Conservation (phyloP, 2,113 vertebrate genomes). For the Stigmatopora argus region DNA sequence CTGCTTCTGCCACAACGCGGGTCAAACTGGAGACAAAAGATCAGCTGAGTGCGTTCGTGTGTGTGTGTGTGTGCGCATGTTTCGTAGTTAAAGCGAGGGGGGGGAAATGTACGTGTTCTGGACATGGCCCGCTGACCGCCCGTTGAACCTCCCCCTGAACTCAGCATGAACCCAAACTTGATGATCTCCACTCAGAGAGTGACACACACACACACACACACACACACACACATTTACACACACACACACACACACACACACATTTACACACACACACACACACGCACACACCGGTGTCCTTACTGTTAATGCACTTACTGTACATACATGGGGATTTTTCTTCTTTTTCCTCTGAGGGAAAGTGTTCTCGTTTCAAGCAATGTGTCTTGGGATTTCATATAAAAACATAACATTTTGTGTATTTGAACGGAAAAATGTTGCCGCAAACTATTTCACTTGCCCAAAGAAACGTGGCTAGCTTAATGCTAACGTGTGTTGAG, state of each 20-base stretch:
- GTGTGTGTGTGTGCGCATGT: conserved; percentile 8
- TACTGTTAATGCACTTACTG: background rate
- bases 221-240: conserved; percentile 16
- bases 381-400: too few species aligned
- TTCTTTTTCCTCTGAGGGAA: background rate
- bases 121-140: conserved; percentile 66
- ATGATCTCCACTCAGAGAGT: conserved; percentile 63
- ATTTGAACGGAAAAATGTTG: background rate
- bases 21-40: conserved; percentile 37
- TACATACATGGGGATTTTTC: background rate
- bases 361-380: background rate
- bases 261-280: conserved; percentile 20
- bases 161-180: conserved; percentile 75
- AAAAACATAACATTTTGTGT: background rate
- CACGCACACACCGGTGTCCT: conserved; percentile 3
- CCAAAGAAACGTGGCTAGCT: background rate
- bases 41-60: conserved; percentile 35
- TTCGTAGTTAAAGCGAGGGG: conserved; percentile 2
- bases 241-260: conserved; percentile 27
- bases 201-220: conserved; percentile 20
- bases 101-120: conserved; percentile 41
- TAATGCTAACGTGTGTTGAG: background rate
- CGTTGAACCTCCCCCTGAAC: conserved; percentile 73
- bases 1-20: conserved; percentile 27
- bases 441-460: background rate